phyloP scores from a whole-genome alignment of 2,888 invertebrate genomes.

The Antheraea assamensis region DNA sequence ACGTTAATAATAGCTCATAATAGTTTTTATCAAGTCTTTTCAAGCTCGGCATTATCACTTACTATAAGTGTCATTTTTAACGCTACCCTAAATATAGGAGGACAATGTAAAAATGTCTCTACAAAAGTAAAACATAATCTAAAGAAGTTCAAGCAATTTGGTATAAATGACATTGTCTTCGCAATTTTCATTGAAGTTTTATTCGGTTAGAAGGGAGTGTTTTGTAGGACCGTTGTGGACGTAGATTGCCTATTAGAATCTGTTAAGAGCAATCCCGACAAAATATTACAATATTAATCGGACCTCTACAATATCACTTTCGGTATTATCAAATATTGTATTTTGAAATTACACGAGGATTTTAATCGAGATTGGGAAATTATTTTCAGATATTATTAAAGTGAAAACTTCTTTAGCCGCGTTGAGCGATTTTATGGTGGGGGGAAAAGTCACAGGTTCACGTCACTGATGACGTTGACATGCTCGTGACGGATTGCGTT shows the following conservation, averaged over 20 bases:
- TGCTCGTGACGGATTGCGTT: too few relatives aligned
- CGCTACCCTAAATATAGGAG: background rate
- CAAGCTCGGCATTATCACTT: too few relatives aligned
- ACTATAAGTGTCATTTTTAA: background rate
- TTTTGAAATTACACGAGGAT: background rate
- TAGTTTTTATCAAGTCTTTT: too few relatives aligned
- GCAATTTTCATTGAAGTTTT: slow-evolving; percentile 36
- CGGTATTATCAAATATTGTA: background rate
- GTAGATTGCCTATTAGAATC: slow-evolving; percentile 20
- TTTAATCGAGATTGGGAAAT: background rate
- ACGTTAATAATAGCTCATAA: too few relatives aligned
- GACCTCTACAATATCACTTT: background rate
- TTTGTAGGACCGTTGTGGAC: slow-evolving; percentile 19
- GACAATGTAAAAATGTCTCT: background rate
- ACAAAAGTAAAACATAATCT: slow-evolving; percentile 3
- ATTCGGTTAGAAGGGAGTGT: slow-evolving; percentile 27
- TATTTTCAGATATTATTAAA: background rate
- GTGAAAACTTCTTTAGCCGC: too few relatives aligned
- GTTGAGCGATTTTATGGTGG: too few relatives aligned
- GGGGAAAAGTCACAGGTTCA: too few relatives aligned
- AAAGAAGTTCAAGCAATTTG: slow-evolving; percentile 29
- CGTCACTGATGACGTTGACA: too few relatives aligned
- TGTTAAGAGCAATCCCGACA: slow-evolving; percentile 11
- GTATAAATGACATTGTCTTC: slow-evolving; percentile 30
- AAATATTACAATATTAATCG: slow-evolving; percentile 11